A percentile compares a stretch with the other conserved stretches of the same genome.
phyloP scores from a whole-genome alignment of 2,888 invertebrate genomes.

The Pseudolycoriella hygida region DNA sequence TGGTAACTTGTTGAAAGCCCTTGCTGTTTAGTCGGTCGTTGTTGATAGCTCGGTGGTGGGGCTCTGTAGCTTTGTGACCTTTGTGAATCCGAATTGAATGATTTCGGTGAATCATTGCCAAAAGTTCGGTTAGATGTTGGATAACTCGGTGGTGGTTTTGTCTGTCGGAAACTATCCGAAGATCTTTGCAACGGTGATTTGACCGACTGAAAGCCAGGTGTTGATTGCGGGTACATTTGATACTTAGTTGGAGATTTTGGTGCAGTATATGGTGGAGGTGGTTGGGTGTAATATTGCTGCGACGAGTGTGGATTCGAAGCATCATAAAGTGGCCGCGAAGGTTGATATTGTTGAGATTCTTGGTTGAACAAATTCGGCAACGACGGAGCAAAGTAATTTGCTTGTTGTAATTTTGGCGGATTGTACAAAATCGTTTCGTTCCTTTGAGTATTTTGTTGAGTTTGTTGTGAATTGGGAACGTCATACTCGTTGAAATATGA shows the following conservation, averaged over 20 bases:
- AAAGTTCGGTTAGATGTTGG: too few relatives aligned
- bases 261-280: slow-evolving; percentile 1
- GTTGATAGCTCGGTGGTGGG: background rate
- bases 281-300: slow-evolving; percentile 1
- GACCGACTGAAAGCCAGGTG: background rate
- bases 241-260: slow-evolving; percentile 1
- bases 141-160: background rate
- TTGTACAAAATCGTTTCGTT: background rate
- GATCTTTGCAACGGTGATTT: background rate
- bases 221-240: background rate
- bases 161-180: background rate
- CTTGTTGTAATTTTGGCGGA: background rate
- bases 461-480: background rate
- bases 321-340: background rate
- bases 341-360: slow-evolving; percentile 2
- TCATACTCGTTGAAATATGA: background rate
- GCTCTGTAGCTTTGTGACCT: background rate
- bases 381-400: slow-evolving; percentile 15
- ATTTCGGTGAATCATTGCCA: background rate
- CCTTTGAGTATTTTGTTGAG: background rate
- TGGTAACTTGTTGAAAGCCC: background rate
- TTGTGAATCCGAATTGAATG: background rate
- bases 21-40: background rate
- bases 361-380: slow-evolving; percentile 19
- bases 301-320: background rate